Conservation (phyloP, 2,888 invertebrate genomes). For the Agrotis ipsilon region DNA sequence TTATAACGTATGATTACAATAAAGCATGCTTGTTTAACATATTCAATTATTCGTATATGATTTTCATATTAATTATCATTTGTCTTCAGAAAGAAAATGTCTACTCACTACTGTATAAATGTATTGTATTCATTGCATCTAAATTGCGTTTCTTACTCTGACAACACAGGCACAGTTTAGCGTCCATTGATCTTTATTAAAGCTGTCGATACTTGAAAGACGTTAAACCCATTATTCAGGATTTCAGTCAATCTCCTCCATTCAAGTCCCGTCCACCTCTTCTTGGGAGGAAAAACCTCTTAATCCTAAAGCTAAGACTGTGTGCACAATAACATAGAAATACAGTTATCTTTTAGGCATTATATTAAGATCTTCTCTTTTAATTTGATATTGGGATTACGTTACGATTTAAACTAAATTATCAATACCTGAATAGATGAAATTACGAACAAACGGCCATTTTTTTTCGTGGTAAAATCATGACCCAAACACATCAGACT, state of each 20-base stretch:
- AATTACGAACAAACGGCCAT: too few species aligned
- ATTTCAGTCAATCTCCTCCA: not conserved
- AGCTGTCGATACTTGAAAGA: slow-evolving; percentile 11
- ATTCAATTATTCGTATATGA: not conserved
- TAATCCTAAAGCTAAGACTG: slow-evolving; percentile 9
- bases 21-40: too few species aligned
- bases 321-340: not conserved
- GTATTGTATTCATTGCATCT: not conserved
- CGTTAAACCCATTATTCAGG: slow-evolving; percentile 4
- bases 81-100: not conserved
- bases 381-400: too few species aligned
- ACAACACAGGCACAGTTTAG: not conserved
- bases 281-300: not conserved
- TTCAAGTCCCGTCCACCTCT: not conserved
- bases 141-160: not conserved
- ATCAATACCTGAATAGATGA: too few species aligned
- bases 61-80: not conserved
- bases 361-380: too few species aligned
- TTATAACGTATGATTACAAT: not conserved
- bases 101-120: not conserved
- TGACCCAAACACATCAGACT: too few species aligned
- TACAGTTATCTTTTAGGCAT: too few species aligned
- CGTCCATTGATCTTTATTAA: slow-evolving; percentile 7
- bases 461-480: too few species aligned
- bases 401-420: too few species aligned